Evolutionary conservation across 2,797 vertebrate species (phyloP).

Genomic region (Characodon lateralis): DNA sequence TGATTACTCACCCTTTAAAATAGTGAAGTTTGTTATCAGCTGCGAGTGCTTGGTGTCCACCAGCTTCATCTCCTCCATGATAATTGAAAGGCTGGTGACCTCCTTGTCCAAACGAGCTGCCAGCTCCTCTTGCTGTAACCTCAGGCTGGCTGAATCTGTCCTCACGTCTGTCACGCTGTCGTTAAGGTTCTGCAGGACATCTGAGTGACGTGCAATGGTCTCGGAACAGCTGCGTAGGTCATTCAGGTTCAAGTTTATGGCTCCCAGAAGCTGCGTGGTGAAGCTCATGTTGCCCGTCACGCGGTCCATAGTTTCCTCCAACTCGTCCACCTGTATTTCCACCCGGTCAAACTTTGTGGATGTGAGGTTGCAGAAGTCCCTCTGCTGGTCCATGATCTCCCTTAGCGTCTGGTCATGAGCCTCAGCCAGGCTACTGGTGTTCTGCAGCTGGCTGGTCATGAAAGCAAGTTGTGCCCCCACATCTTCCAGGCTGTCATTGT

Average conservation of each 20-base stretch:
- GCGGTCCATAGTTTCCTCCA: constrained; percentile 87
- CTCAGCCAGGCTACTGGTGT: constrained; percentile 87
- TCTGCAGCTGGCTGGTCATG: constrained; percentile 88
- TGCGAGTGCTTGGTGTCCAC: constrained; percentile 96
- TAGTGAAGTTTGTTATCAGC: constrained; percentile 97
- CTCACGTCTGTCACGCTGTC: constrained; percentile 85
- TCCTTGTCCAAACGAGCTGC: constrained; percentile 89
- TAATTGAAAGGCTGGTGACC: constrained; percentile 89
- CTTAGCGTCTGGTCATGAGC: constrained; percentile 88
- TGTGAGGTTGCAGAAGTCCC: constrained; percentile 87
- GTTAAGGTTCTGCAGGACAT: constrained; percentile 88
- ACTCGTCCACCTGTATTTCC: constrained; percentile 87
- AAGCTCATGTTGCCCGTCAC: constrained; percentile 95
- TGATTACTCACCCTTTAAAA: constrained; percentile 87
- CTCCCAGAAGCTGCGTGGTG: constrained; percentile 90
- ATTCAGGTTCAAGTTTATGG: constrained; percentile 89
- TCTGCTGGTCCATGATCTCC: constrained; percentile 88
- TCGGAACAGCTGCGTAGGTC: constrained; percentile 90
- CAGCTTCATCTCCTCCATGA: constrained; percentile 98
- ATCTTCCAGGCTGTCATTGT: constrained; percentile 91
- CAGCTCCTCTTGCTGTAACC: constrained; percentile 90
- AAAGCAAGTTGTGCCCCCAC: constrained; percentile 86
- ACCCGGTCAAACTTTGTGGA: constrained; percentile 85
- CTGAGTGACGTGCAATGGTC: constrained; percentile 88
- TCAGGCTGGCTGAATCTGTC: constrained; percentile 83